phyloP scores from a whole-genome alignment of 2,113 vertebrate genomes.

The Cervus canadensis region DNA sequence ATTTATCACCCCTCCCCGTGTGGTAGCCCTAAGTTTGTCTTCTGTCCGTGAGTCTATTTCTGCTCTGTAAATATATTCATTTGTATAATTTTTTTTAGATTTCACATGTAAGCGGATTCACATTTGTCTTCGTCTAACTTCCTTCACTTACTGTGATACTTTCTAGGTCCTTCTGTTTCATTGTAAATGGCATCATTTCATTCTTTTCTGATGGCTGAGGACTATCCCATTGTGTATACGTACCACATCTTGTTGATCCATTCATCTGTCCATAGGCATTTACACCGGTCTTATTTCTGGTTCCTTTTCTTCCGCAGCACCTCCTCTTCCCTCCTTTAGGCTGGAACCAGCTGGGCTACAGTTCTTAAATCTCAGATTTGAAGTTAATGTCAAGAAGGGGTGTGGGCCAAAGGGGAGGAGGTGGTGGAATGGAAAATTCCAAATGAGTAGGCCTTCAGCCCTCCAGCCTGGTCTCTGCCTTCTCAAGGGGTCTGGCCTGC shows the following conservation, averaged over 20 bases:
- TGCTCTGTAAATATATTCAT: not conserved
- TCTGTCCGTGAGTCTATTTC: not conserved
- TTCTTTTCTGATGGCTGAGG: not conserved
- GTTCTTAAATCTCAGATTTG: not conserved
- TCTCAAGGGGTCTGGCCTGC: not conserved
- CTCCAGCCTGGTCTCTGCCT: not conserved
- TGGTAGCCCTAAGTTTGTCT: not conserved
- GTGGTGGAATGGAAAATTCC: not conserved
- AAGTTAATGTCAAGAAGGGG: not conserved
- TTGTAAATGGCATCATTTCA: not conserved
- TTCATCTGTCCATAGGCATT: not conserved
- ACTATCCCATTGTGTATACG: rapidly evolving
- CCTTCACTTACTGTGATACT: not conserved
- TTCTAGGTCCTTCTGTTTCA: not conserved
- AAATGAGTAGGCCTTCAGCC: not conserved
- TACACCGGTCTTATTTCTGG: not conserved
- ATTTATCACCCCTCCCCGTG: not conserved
- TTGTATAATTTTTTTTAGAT: not conserved
- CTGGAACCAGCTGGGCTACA: not conserved
- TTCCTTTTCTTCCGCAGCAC: not conserved
- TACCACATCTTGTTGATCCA: not conserved
- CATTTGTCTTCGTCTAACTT: not conserved
- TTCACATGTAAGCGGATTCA: not conserved
- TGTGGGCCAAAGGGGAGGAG: not conserved
- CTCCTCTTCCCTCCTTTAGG: not conserved